Evolutionary conservation across 2,888 invertebrate species (phyloP), one percentile per base, ranked within the genome.

Genomic region (Melipona beecheii): DNA sequence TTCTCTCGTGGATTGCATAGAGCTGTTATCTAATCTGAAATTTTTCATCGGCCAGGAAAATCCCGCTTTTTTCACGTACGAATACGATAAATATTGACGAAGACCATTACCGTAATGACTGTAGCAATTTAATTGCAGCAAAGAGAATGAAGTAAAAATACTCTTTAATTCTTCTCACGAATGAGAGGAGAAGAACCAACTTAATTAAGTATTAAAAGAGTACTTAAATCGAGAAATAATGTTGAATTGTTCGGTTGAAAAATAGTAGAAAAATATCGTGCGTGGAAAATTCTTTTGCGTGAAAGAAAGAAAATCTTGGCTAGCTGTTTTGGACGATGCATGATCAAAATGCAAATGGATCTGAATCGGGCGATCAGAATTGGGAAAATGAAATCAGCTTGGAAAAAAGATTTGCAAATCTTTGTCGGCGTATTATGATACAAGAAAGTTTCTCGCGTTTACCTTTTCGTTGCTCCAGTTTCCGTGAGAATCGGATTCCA

Each of bases 381-480:
- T 72, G 75, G 72, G 78, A 76, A 73, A 75, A 76, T 75, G 80
- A 75, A 83, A 83, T 36, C 65, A 27, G 31, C 24, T 75, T 43
- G 43, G 75, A 52, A 70, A 80, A 31, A 64, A 66, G 24, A 70
- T 72, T 79, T 68, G 49, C 64, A 52, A 68, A 83, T 62, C 31
- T 9, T 9, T 43, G 50, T 2, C 31, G 24, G 31, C 27, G 31
- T 54, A 75, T 69, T 76, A 24, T 62, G 49, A 15, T 36, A 27
- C 56, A 75, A 64, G 75, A 78, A 82, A 75, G 77, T 87, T 84
- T 36, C 24, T 24, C 43, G 21, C 36, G 50, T 78, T 87, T 86
- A 88, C 87, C 87, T 86, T 84, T 70, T 88, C 84, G 78, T 83
- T 77, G 80, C 71, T 88, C 72, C 81, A 74, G 75, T 86, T 86